Evolutionary conservation across 2,113 vertebrate species (phyloP).

Genomic region (Coryphaenoides rupestris): DNA sequence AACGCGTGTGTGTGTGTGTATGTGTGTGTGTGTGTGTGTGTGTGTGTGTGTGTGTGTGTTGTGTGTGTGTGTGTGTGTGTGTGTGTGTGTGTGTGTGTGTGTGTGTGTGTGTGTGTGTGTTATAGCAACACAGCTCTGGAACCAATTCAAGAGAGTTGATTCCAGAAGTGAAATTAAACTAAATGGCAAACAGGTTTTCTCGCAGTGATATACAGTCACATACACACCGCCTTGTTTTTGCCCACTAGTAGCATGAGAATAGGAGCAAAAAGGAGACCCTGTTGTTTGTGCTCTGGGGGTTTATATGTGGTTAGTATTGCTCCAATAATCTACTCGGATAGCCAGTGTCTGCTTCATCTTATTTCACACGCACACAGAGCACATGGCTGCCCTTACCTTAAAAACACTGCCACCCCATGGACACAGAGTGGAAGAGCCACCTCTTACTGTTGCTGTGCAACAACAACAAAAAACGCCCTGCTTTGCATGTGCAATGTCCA

Average conservation of each 20-base stretch:
- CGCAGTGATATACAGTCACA: slow-evolving; percentile 18
- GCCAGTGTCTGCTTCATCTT: slow-evolving; percentile 46
- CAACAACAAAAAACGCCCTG: not conserved
- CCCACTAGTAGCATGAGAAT: not conserved
- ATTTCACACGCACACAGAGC: slow-evolving; percentile 36
- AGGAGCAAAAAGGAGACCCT: slow-evolving; percentile 21
- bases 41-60: slow-evolving; percentile 19
- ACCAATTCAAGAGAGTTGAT: slow-evolving; percentile 24
- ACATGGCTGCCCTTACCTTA: slow-evolving; percentile 50
- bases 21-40: slow-evolving; percentile 16
- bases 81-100: slow-evolving; percentile 25
- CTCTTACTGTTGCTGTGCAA: slow-evolving; percentile 19
- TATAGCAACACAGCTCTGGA: slow-evolving; percentile 26
- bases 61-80: slow-evolving; percentile 18
- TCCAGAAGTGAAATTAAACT: slow-evolving; percentile 9
- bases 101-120: slow-evolving; percentile 19
- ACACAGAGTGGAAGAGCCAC: slow-evolving; percentile 46
- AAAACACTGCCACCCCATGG: slow-evolving; percentile 73
- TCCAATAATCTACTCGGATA: slow-evolving; percentile 48
- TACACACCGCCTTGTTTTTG: not conserved
- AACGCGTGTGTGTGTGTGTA: slow-evolving; percentile 10
- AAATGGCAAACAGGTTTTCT: slow-evolving; percentile 21
- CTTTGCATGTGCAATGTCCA: slow-evolving; percentile 21
- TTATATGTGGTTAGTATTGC: slow-evolving; percentile 57
- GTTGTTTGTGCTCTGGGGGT: slow-evolving; percentile 49